Evolutionary conservation across 2,888 invertebrate genomes (phyloP).

Genomic region (Drepana falcataria): DNA sequence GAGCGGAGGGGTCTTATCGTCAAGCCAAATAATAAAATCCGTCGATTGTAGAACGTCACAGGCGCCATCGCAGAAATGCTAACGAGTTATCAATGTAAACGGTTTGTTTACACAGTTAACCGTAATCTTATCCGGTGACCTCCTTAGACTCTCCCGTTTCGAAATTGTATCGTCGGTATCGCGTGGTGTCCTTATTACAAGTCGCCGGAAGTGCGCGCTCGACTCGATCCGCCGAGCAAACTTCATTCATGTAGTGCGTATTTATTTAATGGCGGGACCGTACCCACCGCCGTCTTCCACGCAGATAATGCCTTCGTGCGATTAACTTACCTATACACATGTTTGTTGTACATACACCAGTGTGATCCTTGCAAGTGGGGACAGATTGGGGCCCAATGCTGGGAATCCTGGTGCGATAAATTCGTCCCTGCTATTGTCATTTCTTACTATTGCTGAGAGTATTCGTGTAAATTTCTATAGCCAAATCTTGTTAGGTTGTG

Average conservation of each 20-base stretch:
- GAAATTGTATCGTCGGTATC: slow-evolving; percentile 73
- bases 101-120: slow-evolving; percentile 76
- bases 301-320: slow-evolving; percentile 31
- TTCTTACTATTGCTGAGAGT: too few species aligned
- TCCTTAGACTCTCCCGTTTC: slow-evolving; percentile 76
- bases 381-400: too few species aligned
- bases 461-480: too few species aligned
- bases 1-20: slow-evolving; percentile 45
- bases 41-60: slow-evolving; percentile 52
- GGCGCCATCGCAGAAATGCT: slow-evolving; percentile 72
- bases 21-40: slow-evolving; percentile 29
- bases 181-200: slow-evolving; percentile 66
- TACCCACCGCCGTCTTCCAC: slow-evolving; percentile 43
- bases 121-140: slow-evolving; percentile 78
- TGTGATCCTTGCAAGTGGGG: background rate
- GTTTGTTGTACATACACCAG: background rate
- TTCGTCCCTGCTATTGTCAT: too few species aligned
- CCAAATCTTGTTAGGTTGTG: too few species aligned
- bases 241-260: slow-evolving; percentile 70
- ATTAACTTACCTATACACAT: slow-evolving; percentile 13
- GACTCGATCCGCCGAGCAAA: slow-evolving; percentile 45
- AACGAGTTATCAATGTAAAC: slow-evolving; percentile 75
- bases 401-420: too few species aligned
- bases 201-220: slow-evolving; percentile 67
- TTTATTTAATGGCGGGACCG: slow-evolving; percentile 54